phyloP scores from a whole-genome alignment of 2,797 vertebrate genomes.

The Perodicticus potto region DNA sequence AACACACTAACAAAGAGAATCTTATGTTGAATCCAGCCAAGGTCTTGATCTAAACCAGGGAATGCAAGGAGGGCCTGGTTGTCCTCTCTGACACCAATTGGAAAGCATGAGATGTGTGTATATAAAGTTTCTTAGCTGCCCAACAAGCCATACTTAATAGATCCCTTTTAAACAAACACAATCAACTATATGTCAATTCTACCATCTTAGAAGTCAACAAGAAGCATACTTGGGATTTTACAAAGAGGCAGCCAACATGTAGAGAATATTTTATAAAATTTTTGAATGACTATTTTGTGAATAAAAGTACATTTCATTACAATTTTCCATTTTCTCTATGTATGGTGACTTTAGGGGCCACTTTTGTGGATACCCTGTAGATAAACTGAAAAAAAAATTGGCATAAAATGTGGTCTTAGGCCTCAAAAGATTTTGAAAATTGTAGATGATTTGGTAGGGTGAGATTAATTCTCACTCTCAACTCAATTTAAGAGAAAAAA shows the following conservation, averaged over 20 bases:
- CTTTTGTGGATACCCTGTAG: neutral
- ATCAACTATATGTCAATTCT: neutral
- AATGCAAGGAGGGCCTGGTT: neutral
- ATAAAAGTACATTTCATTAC: too few species aligned
- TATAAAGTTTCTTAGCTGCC: neutral
- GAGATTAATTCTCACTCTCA: constrained; percentile 57
- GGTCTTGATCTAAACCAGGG: neutral
- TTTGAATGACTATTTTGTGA: too few species aligned
- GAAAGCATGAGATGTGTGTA: neutral
- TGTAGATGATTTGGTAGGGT: constrained; percentile 28
- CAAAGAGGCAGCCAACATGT: too few species aligned
- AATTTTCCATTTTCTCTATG: too few species aligned
- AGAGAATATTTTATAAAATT: too few species aligned
- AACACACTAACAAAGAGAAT: neutral
- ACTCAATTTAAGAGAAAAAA: constrained; percentile 54
- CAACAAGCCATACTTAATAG: constrained; percentile 13
- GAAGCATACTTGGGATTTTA: constrained; percentile 55
- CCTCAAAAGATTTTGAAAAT: neutral
- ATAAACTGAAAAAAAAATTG: constrained; percentile 60
- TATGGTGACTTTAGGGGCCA: too few species aligned
- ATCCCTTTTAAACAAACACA: constrained; percentile 2
- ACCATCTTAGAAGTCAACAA: neutral
- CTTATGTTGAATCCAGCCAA: neutral
- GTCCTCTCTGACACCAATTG: neutral
- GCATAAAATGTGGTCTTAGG: neutral